phyloP scores from a whole-genome alignment of 2,113 vertebrate genomes.

The Leucoraja erinaceus region DNA sequence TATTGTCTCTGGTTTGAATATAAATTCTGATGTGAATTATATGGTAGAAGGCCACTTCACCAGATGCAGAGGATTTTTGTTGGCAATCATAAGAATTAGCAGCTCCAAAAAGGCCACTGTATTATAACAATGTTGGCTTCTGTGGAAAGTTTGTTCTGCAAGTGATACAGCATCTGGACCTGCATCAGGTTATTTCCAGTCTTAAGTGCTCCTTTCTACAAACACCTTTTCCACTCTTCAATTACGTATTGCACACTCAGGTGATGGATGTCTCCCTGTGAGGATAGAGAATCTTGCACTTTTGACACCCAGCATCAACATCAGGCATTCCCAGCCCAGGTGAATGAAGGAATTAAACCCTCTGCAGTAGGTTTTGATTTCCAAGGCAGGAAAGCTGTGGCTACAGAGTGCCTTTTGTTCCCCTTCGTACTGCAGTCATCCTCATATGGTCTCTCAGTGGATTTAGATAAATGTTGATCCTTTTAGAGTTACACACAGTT shows the following conservation, averaged over 20 bases:
- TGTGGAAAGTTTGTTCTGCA: not conserved
- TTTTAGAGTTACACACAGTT: not conserved
- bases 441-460: not conserved
- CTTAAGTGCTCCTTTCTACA: not conserved
- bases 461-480: not conserved
- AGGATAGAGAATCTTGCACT: not conserved
- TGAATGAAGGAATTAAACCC: not conserved
- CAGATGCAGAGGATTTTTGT: not conserved
- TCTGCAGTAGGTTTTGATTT: not conserved
- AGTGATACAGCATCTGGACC: not conserved
- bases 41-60: not conserved
- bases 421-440: not conserved
- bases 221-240: not conserved
- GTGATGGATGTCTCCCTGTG: not conserved
- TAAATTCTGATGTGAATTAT: not conserved
- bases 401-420: not conserved
- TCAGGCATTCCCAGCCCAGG: not conserved
- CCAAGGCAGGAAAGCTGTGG: not conserved
- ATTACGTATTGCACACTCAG: not conserved
- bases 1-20: not conserved
- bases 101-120: not conserved
- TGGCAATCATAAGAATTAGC: not conserved
- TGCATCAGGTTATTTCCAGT: not conserved
- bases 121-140: not conserved
- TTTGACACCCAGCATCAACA: conserved; percentile 1